Base-by-base conservation (phyloP, 2,888 invertebrate genomes). In the Mystacides longicornis region DNA sequence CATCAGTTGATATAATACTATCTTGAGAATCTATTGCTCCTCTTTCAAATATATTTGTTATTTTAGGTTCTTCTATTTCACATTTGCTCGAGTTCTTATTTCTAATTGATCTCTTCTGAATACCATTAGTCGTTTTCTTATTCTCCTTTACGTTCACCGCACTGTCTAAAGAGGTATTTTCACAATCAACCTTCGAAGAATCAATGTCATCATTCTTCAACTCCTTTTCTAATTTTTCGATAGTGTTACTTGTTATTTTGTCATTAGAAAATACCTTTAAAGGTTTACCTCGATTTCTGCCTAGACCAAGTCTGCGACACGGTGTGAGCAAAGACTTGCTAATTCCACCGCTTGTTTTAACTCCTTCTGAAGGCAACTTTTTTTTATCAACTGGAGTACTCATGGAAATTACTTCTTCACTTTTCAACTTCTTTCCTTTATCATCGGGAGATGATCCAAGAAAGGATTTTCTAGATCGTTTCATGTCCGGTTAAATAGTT, bases 291-390 rank as follows among this genome's bases (percentile, higher is more conserved):
- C 62, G 62, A 56, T 65, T 67, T 60, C 77, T 71, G 2, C 79
- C 78, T 23, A 80, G 67, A 9, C 80, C 80, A 31, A 80, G 66
- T 64, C 79, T 69, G 65, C 79, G 68, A 62, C 77, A 79, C 19
- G 80, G 79, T 48, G 79, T 80, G 43, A 79, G 65, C 37, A 77
- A 67, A 20, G 73, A 72, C 62, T 75, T 79, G 62, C 74, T 78
- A 20, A 80, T 79, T 18, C 77, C 76, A 18, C 74, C 76, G 1
- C 74, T 74, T 19, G 74, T 77, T 64, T 75, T 75, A n/a, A n/a
- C n/a, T n/a, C n/a, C n/a, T n/a, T n/a, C n/a, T n/a, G n/a, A n/a
- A n/a, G n/a, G n/a, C n/a, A n/a, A n/a, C n/a, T n/a, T n/a, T n/a
- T n/a, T n/a, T n/a, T n/a, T 43, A 23, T 22, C 14, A 48, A 23